Evolutionary conservation across 92 coral and sea anemone genomes (phyloP).

Genomic region (Palythoa heliodiscus): DNA sequence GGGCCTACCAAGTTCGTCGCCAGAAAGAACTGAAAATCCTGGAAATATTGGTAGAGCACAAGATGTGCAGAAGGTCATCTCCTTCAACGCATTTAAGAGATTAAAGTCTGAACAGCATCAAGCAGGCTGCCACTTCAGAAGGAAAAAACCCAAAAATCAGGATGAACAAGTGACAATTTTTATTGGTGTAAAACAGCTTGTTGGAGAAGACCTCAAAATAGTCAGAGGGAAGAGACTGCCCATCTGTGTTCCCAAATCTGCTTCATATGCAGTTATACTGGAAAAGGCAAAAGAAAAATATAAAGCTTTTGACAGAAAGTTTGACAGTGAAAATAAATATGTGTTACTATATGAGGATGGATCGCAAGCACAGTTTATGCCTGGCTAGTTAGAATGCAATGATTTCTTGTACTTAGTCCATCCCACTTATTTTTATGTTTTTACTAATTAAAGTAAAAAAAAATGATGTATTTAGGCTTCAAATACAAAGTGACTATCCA

Average conservation of each 20-base stretch:
- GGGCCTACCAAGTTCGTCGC: conserved; percentile 45
- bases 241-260: conserved; percentile 44
- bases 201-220: conserved; percentile 57
- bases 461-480: too few relatives aligned
- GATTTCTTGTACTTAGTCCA: background rate
- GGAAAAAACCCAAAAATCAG: conserved; percentile 19
- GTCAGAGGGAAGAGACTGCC: conserved; percentile 59
- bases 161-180: conserved; percentile 31
- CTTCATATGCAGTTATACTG: conserved; percentile 53
- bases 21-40: conserved; percentile 11
- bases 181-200: conserved; percentile 38
- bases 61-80: conserved; percentile 32
- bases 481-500: conserved; percentile 21
- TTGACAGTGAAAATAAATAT: conserved; percentile 54
- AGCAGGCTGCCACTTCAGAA: conserved; percentile 40
- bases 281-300: conserved; percentile 63
- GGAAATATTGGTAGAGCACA: conserved; percentile 50
- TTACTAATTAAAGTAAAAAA: too few relatives aligned
- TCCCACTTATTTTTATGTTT: background rate
- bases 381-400: background rate
- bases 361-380: background rate
- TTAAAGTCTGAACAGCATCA: conserved; percentile 47
- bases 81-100: conserved; percentile 42
- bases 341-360: conserved; percentile 63
- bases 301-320: conserved; percentile 73